Percentiles rank a stretch among this genome's conserved stretches.
Evolutionary conservation across 2,113 vertebrate genomes (phyloP).

Genomic region (Sitta europaea): DNA sequence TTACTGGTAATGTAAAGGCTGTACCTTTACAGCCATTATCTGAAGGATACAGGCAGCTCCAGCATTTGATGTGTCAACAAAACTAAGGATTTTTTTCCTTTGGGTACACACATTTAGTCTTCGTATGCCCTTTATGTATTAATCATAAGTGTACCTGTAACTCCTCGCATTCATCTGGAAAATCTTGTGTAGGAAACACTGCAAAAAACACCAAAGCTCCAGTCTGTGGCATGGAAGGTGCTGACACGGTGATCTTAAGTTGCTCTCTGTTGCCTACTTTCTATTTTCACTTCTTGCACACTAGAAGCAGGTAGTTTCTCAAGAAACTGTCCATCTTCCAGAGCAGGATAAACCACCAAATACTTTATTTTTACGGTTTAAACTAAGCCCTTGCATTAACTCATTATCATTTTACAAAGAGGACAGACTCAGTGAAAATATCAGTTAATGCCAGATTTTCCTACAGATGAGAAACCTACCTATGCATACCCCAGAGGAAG

Average conservation of each 20-base stretch:
- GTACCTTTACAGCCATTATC: background rate
- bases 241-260: background rate
- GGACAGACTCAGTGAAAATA: background rate
- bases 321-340: background rate
- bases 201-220: background rate
- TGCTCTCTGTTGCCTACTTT: background rate
- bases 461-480: background rate
- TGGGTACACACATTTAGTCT: background rate
- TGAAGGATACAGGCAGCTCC: background rate
- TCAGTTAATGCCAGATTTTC: background rate
- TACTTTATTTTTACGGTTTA: background rate
- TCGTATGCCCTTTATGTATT: fast-evolving
- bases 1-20: background rate
- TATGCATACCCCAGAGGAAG: background rate
- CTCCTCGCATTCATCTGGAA: background rate
- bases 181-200: background rate
- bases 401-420: background rate
- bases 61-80: background rate
- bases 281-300: background rate
- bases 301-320: background rate
- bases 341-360: background rate
- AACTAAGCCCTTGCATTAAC: background rate
- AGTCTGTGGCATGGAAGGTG: background rate
- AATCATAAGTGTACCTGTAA: background rate
- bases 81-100: background rate